These are phyloP conservation scores for Gymnogyps californianus DNA, from an alignment of 2,113 vertebrate genomes.

Conservation along the genomic window DNA sequence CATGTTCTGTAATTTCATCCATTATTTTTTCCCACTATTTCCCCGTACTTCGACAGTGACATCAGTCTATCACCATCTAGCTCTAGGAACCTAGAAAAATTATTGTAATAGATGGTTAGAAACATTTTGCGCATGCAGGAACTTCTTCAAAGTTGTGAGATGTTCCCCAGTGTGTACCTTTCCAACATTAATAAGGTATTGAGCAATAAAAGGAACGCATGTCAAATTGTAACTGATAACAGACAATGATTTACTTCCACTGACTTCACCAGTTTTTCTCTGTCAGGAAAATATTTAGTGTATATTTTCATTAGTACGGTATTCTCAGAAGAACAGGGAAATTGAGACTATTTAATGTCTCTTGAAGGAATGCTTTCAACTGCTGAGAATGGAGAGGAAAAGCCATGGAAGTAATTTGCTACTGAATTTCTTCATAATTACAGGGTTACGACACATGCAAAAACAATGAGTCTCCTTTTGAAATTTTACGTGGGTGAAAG, in stretches of 20 bases:
- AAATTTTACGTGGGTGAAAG: conserved; percentile 60
- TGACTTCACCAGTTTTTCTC: background rate
- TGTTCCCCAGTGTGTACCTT: background rate
- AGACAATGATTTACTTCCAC: background rate
- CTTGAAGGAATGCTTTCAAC: conserved; percentile 63
- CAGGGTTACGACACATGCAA: conserved; percentile 55
- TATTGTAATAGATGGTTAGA: background rate
- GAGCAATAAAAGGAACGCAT: background rate
- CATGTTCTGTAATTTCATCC: background rate
- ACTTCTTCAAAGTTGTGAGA: background rate
- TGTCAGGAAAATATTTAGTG: conserved; percentile 1
- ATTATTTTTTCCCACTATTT: background rate
- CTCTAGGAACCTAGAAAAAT: background rate
- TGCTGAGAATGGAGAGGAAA: conserved; percentile 42
- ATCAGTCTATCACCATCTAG: background rate
- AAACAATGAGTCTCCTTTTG: conserved; percentile 63
- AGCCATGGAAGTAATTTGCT: conserved; percentile 66
- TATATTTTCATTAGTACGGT: conserved; percentile 37
- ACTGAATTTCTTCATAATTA: conserved; percentile 69
- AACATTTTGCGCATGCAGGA: background rate
- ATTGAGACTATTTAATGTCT: conserved; percentile 39
- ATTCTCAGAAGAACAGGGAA: conserved; percentile 35
- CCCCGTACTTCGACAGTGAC: background rate
- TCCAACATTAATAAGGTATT: background rate
- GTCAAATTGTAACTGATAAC: background rate